Conservation (phyloP, 92 coral and sea anemone species). For the Epizoanthus fatuus region DNA sequence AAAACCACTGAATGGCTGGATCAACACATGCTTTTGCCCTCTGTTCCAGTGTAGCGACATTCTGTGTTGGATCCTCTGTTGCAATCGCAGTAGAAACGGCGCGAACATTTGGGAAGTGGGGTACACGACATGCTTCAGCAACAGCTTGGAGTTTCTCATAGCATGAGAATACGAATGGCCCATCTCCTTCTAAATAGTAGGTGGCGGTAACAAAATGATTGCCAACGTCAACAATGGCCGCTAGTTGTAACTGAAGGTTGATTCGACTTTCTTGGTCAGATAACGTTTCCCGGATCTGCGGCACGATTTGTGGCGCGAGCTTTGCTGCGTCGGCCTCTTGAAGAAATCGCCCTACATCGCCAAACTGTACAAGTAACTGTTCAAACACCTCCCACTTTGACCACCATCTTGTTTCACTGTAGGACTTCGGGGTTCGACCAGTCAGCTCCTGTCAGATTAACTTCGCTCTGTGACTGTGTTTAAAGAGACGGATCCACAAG, state of each 20-base stretch:
- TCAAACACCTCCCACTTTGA: constrained; percentile 39
- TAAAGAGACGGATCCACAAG: constrained; percentile 31
- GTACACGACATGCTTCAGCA: constrained; percentile 58
- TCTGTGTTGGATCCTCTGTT: too few species aligned
- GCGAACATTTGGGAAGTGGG: constrained; percentile 59
- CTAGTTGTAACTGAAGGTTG: constrained; percentile 39
- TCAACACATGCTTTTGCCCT: too few species aligned
- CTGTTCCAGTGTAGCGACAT: too few species aligned
- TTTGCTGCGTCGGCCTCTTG: constrained; percentile 47
- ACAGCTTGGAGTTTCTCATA: constrained; percentile 51
- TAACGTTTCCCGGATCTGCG: constrained; percentile 41
- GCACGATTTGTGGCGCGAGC: constrained; percentile 37
- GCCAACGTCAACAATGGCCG: constrained; percentile 48
- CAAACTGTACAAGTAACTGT: constrained; percentile 45
- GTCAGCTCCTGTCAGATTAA: constrained; percentile 25
- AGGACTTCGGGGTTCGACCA: too few species aligned
- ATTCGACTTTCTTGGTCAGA: constrained; percentile 6
- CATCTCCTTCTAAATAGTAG: constrained; percentile 49
- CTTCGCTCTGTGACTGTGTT: constrained; percentile 21
- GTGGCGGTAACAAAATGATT: constrained; percentile 49
- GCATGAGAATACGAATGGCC: constrained; percentile 43
- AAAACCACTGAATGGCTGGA: too few species aligned
- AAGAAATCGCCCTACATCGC: constrained; percentile 34
- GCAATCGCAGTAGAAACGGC: too few species aligned
- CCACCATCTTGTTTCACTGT: neutral